Conservation (phyloP, 2,888 invertebrate species). For the Myopa testacea region DNA sequence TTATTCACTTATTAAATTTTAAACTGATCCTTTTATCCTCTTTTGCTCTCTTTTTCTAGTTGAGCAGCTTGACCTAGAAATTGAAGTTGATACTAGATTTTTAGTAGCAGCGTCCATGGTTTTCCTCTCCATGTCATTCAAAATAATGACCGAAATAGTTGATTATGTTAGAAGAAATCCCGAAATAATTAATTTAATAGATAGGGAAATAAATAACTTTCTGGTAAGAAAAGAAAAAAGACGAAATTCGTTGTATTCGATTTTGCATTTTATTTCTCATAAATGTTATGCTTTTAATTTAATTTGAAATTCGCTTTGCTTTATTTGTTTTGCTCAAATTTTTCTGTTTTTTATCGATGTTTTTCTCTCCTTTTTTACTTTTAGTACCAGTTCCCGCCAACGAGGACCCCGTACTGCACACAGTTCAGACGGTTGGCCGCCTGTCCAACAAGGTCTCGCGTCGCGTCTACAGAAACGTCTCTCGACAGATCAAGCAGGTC, state of each 20-base stretch:
- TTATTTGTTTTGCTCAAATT: background rate
- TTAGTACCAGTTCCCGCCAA: constrained; percentile 73
- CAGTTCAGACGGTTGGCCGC: constrained; percentile 79
- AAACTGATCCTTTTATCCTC: background rate
- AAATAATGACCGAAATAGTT: constrained; percentile 65
- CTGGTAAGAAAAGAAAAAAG: constrained; percentile 58
- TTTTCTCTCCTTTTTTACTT: constrained; percentile 23
- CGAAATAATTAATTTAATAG: constrained; percentile 62
- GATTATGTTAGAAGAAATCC: constrained; percentile 66
- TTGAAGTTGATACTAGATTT: constrained; percentile 64
- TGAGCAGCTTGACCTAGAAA: constrained; percentile 58
- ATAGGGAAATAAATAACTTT: constrained; percentile 64
- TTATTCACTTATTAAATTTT: too few species aligned
- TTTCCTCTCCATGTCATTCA: constrained; percentile 65
- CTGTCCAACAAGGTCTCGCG: constrained; percentile 79
- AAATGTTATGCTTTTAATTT: background rate
- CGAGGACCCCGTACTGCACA: constrained; percentile 77
- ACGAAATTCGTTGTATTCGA: background rate
- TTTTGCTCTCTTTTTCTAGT: constrained; percentile 57
- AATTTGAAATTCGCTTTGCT: background rate
- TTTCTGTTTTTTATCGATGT: background rate
- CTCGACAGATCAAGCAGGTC: constrained; percentile 72
- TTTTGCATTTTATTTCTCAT: background rate
- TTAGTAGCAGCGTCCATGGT: constrained; percentile 66
- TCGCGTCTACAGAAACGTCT: constrained; percentile 77